Base-by-base conservation (phyloP, 2,113 vertebrate genomes). In the Hylia prasina region DNA sequence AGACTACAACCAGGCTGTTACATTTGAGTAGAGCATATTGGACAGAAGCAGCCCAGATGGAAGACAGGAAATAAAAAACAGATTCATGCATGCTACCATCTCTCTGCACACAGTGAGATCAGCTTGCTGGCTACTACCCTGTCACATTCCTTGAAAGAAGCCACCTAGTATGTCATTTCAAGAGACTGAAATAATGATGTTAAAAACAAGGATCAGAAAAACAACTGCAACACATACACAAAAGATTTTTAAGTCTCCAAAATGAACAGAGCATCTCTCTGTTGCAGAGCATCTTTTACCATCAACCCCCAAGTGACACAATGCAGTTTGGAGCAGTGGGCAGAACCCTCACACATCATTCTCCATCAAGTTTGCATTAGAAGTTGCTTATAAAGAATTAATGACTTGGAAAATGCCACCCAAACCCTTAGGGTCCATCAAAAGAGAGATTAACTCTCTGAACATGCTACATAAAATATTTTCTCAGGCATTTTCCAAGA, bases 11-110 rank as follows among this genome's bases (percentile, higher is more conserved):
- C 68, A 88, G 72, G 51, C 80, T 93, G 88, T 63, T 81, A 56
- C 21, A 16, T 66, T 82, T 45, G 35, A 65, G 50, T 14, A n/a
- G 39, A 75, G 60, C 85, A 88, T 81, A 82, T 65, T 88, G 94
- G 92, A 75, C n/a, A 89, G 64, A 79, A 77, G 79, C 21, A 90
- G 92, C 68, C 79, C 90, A 95, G 94, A 91, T 85, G 75, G 90
- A 93, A 84, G 68, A 23, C 25, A 89, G 17, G 40, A 96, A 89
- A 95, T 37, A 28, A 78, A 89, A 35, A 40, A 5, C 81, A 87
- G 54, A 65, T 56, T 44, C 82, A 51, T 0, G 7, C 64, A 27
- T 3, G 11, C 42, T 23, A 10, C 66, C 77, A 37, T 48, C 87
- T 77, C 85, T 51, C 39, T 7, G 60, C 60, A 45, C 1, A 14